phyloP scores from a whole-genome alignment of 2,888 invertebrate genomes.

The Xylocampa areola region DNA sequence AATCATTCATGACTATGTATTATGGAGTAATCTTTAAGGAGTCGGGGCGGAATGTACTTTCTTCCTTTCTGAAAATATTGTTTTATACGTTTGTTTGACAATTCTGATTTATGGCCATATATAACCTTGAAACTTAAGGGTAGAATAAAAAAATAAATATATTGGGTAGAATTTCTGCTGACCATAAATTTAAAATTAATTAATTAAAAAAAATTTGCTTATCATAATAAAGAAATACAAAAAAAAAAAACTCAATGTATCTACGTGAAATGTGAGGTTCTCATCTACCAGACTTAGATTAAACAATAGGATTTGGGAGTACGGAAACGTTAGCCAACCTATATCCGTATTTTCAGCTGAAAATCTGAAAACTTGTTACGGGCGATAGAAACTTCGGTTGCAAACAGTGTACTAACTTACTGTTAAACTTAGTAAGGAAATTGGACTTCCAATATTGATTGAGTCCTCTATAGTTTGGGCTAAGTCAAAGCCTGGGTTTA shows the following conservation, averaged over 20 bases:
- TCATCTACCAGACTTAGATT: neutral
- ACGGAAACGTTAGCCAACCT: conserved; percentile 23
- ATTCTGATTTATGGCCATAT: too few species aligned
- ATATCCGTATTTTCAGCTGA: conserved; percentile 43
- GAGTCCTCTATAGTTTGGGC: conserved; percentile 28
- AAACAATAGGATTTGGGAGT: conserved; percentile 18
- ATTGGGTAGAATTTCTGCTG: too few species aligned
- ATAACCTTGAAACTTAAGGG: too few species aligned
- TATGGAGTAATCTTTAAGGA: too few species aligned
- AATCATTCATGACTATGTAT: too few species aligned
- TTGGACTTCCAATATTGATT: conserved; percentile 50
- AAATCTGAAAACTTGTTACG: conserved; percentile 49
- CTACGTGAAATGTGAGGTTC: neutral
- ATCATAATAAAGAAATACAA: too few species aligned
- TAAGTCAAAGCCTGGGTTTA: conserved; percentile 34
- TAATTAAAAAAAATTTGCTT: too few species aligned
- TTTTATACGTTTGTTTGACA: too few species aligned
- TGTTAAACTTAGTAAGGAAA: conserved; percentile 47
- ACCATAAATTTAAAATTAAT: too few species aligned
- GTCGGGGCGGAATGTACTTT: too few species aligned
- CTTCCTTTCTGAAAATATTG: too few species aligned
- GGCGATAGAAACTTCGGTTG: conserved; percentile 41
- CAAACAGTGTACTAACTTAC: conserved; percentile 47
- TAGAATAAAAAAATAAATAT: too few species aligned
- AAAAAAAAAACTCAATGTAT: neutral